phyloP scores from a whole-genome alignment of 2,888 invertebrate species.

The Hesperia comma region DNA sequence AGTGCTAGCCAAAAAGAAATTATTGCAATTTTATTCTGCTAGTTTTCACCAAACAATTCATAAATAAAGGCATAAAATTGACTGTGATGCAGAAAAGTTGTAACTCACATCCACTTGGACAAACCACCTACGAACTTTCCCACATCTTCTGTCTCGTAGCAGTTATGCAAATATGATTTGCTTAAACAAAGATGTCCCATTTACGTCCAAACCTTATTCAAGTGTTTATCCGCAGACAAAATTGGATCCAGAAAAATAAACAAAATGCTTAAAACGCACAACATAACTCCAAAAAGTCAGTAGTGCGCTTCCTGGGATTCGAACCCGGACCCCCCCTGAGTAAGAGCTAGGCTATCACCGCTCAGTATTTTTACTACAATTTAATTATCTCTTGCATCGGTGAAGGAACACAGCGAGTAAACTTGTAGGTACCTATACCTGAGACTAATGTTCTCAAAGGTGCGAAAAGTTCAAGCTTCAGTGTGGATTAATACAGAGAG shows the following conservation, averaged over 20 bases:
- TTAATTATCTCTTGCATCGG: no score
- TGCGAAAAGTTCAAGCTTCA: no score
- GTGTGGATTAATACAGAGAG: no score
- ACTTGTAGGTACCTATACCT: no score
- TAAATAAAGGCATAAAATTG: constrained; percentile 2
- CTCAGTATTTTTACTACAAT: no score
- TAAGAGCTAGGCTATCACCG: no score
- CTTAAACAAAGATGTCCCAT: constrained; percentile 27
- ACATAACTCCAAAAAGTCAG: no score
- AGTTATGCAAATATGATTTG: constrained; percentile 31
- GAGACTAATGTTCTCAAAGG: no score
- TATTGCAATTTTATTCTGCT: not conserved
- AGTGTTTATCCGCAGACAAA: not conserved
- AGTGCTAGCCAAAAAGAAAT: not conserved
- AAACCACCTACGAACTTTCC: constrained; percentile 29
- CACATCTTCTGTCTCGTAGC: constrained; percentile 27
- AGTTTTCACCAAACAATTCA: not conserved
- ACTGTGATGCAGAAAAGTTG: constrained; percentile 9
- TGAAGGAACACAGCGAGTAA: no score
- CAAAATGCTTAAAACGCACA: not conserved
- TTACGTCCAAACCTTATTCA: constrained; percentile 4
- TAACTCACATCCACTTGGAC: constrained; percentile 17
- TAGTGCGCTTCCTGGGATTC: no score
- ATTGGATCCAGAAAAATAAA: not conserved
- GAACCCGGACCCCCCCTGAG: no score